Evolutionary conservation across 2,888 invertebrate genomes (phyloP).

Genomic region (Druceiella hillmani): DNA sequence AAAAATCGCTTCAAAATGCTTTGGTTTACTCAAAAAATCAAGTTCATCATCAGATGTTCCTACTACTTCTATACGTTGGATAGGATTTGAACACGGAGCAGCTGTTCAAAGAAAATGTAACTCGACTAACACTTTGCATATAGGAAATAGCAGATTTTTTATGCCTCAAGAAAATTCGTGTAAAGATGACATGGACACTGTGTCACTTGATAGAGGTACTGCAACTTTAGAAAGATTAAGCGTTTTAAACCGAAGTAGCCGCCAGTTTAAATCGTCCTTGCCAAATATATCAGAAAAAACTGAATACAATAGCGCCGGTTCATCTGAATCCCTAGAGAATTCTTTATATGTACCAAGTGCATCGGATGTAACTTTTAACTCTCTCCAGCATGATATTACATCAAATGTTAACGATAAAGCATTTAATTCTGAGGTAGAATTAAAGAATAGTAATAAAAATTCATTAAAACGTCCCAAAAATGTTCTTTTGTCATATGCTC

Average conservation of each 20-base stretch:
- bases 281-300: conserved; percentile 48
- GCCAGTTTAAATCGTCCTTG: conserved; percentile 45
- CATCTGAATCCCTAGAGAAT: conserved; percentile 31
- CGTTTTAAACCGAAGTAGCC: conserved; percentile 43
- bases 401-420: too few species aligned
- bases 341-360: too few species aligned
- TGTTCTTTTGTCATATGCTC: background rate
- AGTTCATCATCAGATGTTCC: conserved; percentile 49
- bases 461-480: too few species aligned
- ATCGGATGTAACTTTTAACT: too few species aligned
- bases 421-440: too few species aligned
- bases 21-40: conserved; percentile 47
- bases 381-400: too few species aligned
- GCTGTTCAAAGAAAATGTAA: too few species aligned
- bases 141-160: conserved; percentile 49
- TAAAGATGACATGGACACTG: conserved; percentile 47
- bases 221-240: conserved; percentile 43
- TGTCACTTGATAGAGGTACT: too few species aligned
- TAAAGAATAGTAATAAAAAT: too few species aligned
- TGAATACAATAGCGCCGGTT: conserved; percentile 35
- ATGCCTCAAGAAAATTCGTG: conserved; percentile 44
- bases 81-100: too few species aligned
- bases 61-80: too few species aligned
- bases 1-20: conserved; percentile 50
- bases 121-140: conserved; percentile 36